Evolutionary conservation across 2,113 vertebrate genomes (phyloP).

Genomic region (Phyllopteryx taeniolatus): DNA sequence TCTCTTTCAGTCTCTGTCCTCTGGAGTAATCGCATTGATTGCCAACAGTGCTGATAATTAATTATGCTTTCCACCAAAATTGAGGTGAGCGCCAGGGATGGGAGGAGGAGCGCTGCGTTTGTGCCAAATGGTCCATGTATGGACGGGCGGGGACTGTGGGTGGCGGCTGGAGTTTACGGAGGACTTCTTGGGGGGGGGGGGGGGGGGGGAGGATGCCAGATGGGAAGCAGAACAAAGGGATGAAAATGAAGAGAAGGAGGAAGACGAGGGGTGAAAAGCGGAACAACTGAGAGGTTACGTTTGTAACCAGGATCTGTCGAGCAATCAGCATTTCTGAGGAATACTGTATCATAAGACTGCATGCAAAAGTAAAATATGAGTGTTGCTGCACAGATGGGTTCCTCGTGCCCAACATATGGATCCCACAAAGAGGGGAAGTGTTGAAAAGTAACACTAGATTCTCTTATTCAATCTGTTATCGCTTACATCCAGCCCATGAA

Average conservation of each 20-base stretch:
- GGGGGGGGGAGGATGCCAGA: constrained; percentile 24
- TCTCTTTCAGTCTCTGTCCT: constrained; percentile 52
- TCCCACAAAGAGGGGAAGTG: constrained; percentile 2
- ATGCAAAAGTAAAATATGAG: constrained; percentile 29
- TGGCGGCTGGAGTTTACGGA: constrained; percentile 24
- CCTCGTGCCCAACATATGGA: constrained; percentile 28
- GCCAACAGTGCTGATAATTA: constrained; percentile 77
- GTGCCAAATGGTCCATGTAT: constrained; percentile 62
- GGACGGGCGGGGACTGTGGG: constrained; percentile 19
- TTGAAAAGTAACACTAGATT: constrained; percentile 4
- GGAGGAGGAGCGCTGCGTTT: constrained; percentile 57
- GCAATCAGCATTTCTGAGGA: constrained; percentile 30
- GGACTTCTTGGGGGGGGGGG: constrained; percentile 11
- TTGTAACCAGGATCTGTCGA: constrained; percentile 47
- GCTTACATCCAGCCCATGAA: neutral
- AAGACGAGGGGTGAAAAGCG: constrained; percentile 48
- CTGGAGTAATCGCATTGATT: constrained; percentile 76
- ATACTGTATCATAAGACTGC: constrained; percentile 19
- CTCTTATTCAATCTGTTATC: neutral
- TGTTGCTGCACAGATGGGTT: constrained; percentile 35
- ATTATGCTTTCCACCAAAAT: constrained; percentile 78
- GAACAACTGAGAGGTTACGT: constrained; percentile 44
- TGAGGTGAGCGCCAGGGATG: constrained; percentile 74
- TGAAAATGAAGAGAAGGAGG: constrained; percentile 38
- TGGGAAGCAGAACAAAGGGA: constrained; percentile 57